Evolutionary conservation across 2,888 invertebrate genomes (phyloP).

Genomic region (Ptychoptera albimana): DNA sequence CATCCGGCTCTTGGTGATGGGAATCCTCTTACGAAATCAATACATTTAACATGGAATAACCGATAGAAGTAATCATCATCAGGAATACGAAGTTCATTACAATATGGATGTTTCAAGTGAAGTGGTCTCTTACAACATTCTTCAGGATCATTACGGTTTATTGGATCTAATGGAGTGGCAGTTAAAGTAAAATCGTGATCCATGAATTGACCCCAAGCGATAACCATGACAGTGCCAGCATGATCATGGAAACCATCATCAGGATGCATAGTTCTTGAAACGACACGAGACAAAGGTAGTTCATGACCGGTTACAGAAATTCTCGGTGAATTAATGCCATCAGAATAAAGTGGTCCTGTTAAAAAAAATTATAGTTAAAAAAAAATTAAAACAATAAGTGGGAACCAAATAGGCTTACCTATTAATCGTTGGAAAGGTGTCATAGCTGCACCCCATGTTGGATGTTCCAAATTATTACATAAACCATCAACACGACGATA

Average conservation of each 20-base stretch:
- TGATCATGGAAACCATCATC: conserved; percentile 89
- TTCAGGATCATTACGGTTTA: conserved; percentile 78
- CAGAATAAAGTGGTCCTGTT: conserved; percentile 62
- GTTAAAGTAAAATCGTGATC: conserved; percentile 86
- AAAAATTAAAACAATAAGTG: neutral
- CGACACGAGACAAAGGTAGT: conserved; percentile 66
- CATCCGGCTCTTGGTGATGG: conserved; percentile 79
- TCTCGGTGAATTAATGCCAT: conserved; percentile 71
- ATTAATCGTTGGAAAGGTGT: conserved; percentile 66
- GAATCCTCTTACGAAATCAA: conserved; percentile 79
- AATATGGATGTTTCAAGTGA: conserved; percentile 77
- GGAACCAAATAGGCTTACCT: neutral
- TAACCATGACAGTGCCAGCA: conserved; percentile 84
- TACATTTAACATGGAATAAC: conserved; percentile 67
- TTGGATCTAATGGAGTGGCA: conserved; percentile 70
- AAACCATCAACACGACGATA: conserved; percentile 76
- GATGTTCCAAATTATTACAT: conserved; percentile 76
- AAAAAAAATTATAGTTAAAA: conserved; percentile 32
- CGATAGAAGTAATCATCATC: conserved; percentile 85
- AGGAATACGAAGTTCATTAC: conserved; percentile 76
- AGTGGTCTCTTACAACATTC: conserved; percentile 73
- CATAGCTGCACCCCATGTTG: conserved; percentile 77
- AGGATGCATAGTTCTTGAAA: conserved; percentile 81
- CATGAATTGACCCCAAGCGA: conserved; percentile 91
- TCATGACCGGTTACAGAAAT: conserved; percentile 61